phyloP scores from a whole-genome alignment of 2,888 invertebrate species.

The Ennomos fuscantarius region DNA sequence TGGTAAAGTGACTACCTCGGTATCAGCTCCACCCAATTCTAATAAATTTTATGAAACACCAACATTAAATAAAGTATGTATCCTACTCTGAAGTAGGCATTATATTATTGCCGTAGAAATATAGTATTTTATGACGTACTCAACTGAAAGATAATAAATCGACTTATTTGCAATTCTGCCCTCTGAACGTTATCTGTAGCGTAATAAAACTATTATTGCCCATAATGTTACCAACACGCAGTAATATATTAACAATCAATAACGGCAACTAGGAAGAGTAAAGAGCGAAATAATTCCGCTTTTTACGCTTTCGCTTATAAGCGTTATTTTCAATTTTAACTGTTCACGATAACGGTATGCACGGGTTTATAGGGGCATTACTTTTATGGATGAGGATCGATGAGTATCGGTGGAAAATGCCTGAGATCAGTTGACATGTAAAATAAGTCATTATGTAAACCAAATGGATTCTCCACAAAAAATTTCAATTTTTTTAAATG shows the following conservation, averaged over 20 bases:
- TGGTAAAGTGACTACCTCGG: no score
- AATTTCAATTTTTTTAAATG: no score
- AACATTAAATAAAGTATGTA: conserved; percentile 8
- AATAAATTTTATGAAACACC: neutral
- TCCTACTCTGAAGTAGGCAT: neutral
- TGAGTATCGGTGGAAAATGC: conserved; percentile 12
- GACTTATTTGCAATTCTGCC: conserved; percentile 24
- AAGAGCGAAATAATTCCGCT: conserved; percentile 27
- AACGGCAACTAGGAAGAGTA: conserved; percentile 28
- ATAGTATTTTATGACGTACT: conserved; percentile 14
- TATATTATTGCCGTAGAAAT: conserved; percentile 8
- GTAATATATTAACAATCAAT: conserved; percentile 31
- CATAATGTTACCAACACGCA: conserved; percentile 17
- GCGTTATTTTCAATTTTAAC: conserved; percentile 55
- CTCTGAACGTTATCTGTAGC: conserved; percentile 18
- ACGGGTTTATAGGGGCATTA: conserved; percentile 49
- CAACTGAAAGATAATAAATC: conserved; percentile 20
- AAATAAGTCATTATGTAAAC: no score
- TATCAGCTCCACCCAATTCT: no score
- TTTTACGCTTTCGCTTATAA: conserved; percentile 41
- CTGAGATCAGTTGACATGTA: neutral
- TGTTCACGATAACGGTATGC: conserved; percentile 47
- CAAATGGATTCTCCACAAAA: no score
- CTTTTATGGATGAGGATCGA: conserved; percentile 26
- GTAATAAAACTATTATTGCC: conserved; percentile 26